phyloP scores from a whole-genome alignment of 2,888 invertebrate genomes.

The Dolomedes plantarius region DNA sequence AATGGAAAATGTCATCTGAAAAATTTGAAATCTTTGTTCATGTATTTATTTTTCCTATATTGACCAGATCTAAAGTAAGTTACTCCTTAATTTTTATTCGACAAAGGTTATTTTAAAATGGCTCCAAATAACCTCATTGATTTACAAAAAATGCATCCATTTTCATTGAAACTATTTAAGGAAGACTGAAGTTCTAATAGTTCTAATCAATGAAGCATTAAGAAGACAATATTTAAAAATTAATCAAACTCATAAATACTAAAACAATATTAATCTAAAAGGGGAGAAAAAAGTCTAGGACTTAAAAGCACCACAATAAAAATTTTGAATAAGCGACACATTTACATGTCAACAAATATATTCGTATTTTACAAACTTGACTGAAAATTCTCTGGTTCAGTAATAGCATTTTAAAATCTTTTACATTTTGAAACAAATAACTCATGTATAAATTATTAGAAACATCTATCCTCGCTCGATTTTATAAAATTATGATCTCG shows the following conservation, averaged over 20 bases:
- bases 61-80: slow-evolving; percentile 3
- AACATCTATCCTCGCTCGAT: no score
- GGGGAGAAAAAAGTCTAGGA: neutral
- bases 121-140: no score
- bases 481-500: neutral
- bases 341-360: neutral
- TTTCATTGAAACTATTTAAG: neutral
- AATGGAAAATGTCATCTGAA: neutral
- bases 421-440: no score
- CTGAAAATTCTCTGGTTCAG: neutral
- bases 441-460: no score
- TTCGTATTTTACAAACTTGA: no score
- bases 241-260: neutral
- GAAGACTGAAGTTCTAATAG: neutral
- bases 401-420: no score
- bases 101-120: no score
- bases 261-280: neutral
- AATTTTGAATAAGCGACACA: neutral
- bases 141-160: no score
- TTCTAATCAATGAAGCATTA: neutral
- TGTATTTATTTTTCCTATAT: neutral
- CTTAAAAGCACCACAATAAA: neutral
- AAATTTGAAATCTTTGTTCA: neutral
- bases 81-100: no score
- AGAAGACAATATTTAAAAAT: no score